Evolutionary conservation across 1,140 invertebrate species (phyloP), one percentile per base, ranked within the genome.

Genomic region (Apis mellifera): DNA sequence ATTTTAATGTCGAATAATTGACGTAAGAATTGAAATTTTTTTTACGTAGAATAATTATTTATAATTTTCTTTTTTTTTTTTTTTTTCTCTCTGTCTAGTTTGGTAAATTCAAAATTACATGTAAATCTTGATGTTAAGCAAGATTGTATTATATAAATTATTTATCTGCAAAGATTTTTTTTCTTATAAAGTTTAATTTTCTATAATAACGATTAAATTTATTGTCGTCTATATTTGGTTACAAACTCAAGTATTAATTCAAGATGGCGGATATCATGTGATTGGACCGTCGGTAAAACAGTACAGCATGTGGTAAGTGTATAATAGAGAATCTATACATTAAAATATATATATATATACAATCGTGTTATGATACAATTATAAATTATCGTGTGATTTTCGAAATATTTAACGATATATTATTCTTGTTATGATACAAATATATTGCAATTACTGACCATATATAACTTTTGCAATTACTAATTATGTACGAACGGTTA

Each of bases 281-380:
- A 23, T 21, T 66, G 54, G 26, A 32, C 17, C 54, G 73, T 76
- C 79, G 79, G 1, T 76, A 76, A 76, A 54, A 54, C 55, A 68
- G 73, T 60, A 42, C 73, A 72, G 2, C 72, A 55, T 76, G 70
- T 59, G 79, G 79, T 82, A 82, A 82, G 79, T 82, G 79, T 59
- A 42, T 1, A 19, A 4, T 21, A 72, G 11, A 80, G 32, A 74
- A 32, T 73, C 32, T 0, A 9, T 52, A 21, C 48, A 17, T 32
- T 17, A 11, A 21, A n/a, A 79, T 19, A 12, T n/a, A 60, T 60
- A 60, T 12, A 60, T 15, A 23, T 13, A 17, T 62, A 17, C 54
- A 13, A 42, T 52, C 26, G 54, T 48, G 8, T 55, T 23, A 68
- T 32, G 19, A 26, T 9, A 52, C n/a, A 8, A 78, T 57, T 70